Evolutionary conservation across 53 echinoderm and acorn worm genomes (phyloP).

Genomic region (Hippasteria phrygiana): DNA sequence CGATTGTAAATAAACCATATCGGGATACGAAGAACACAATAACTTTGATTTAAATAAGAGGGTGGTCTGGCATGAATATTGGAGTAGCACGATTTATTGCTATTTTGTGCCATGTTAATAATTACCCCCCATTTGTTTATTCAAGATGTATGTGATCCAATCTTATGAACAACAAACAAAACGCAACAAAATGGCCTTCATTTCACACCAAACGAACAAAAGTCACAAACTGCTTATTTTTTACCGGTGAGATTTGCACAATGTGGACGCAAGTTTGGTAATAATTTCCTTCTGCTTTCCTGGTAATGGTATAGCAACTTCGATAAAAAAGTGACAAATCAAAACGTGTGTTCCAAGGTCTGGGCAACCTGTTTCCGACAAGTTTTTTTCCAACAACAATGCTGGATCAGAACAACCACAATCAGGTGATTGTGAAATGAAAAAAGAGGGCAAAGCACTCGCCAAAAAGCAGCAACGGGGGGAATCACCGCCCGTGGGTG

Average conservation of each 20-base stretch:
- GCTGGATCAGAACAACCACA: no score
- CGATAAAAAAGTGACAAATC: background rate
- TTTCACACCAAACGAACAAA: background rate
- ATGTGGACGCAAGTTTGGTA: no score
- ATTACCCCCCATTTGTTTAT: background rate
- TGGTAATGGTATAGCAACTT: background rate
- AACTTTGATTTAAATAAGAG: background rate
- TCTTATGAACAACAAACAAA: background rate
- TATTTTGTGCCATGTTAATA: background rate
- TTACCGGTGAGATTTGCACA: no score
- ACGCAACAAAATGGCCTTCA: no score
- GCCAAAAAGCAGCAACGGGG: no score
- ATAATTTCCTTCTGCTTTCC: conserved; percentile 4
- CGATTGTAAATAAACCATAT: conserved; percentile 23
- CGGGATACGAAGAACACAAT: background rate
- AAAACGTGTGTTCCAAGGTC: background rate
- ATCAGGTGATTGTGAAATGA: no score
- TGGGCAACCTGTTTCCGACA: background rate
- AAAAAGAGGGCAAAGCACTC: no score
- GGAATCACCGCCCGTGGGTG: no score
- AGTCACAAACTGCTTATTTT: no score
- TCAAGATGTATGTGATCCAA: no score
- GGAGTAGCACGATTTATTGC: no score
- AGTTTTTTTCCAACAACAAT: no score
- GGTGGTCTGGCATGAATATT: background rate